Evolutionary conservation across 2,797 vertebrate species (phyloP).

Genomic region (Clamator glandarius): DNA sequence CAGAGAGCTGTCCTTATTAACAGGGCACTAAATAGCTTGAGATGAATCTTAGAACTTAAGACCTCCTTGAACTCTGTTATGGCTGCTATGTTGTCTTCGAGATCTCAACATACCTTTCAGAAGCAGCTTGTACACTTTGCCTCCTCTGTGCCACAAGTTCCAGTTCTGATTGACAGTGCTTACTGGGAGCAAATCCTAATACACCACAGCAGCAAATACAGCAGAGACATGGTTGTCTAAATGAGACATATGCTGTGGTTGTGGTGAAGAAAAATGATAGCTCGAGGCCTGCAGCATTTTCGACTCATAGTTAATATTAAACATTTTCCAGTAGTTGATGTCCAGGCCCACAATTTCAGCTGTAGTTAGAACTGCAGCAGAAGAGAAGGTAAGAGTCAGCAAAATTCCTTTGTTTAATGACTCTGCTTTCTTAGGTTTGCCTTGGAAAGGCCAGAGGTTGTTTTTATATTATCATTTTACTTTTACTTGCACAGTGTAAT

Average conservation of each 20-base stretch:
- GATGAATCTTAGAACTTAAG: neutral
- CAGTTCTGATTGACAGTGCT: neutral
- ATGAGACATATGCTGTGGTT: neutral
- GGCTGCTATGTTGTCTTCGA: neutral
- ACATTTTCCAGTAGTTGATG: neutral
- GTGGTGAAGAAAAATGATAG: neutral
- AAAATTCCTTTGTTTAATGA: neutral
- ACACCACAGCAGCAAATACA: neutral
- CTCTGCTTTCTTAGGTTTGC: neutral
- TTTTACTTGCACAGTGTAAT: neutral
- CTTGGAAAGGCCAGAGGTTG: neutral
- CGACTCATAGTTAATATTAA: neutral
- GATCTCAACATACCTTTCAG: neutral
- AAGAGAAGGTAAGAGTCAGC: neutral
- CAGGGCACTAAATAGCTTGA: neutral
- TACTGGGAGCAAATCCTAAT: neutral
- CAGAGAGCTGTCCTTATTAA: neutral
- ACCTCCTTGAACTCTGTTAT: neutral
- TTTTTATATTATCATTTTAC: neutral
- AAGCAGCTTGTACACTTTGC: neutral
- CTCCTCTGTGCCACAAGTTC: neutral
- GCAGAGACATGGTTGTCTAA: neutral
- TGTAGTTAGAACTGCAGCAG: neutral
- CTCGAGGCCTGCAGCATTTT: neutral
- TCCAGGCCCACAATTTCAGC: neutral